Percentiles rank a stretch among this genome's conserved stretches.
phyloP scores from a whole-genome alignment of 2,797 vertebrate species.

The Fundulus diaphanus region DNA sequence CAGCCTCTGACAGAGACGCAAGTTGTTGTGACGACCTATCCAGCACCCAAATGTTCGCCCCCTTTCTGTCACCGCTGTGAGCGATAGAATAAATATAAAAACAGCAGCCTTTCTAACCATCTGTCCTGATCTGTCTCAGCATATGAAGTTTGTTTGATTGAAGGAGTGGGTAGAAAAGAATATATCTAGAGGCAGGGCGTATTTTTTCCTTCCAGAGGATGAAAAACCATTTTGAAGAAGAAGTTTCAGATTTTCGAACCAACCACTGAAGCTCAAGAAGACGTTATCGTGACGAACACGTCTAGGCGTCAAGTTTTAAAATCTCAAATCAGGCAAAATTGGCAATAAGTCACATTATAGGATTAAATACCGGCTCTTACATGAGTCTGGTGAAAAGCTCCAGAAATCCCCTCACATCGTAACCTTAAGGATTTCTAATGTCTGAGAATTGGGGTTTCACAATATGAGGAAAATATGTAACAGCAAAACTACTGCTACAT shows the following conservation, averaged over 20 bases:
- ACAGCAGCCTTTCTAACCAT: constrained; percentile 60
- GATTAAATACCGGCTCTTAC: background rate
- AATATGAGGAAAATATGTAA: background rate
- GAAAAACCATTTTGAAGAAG: background rate
- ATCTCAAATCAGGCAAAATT: constrained; percentile 1
- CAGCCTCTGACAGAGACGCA: constrained; percentile 50
- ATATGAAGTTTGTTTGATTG: constrained; percentile 60
- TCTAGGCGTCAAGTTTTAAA: constrained; percentile 5
- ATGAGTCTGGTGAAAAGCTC: background rate
- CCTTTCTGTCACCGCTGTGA: constrained; percentile 55
- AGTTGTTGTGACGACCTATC: constrained; percentile 38
- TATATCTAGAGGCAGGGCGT: constrained; percentile 16
- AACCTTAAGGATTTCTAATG: background rate
- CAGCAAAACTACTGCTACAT: background rate
- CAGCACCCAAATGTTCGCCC: constrained; percentile 35
- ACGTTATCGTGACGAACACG: background rate
- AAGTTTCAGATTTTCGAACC: background rate
- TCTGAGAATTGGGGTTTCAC: background rate
- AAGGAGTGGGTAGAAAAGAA: constrained; percentile 40
- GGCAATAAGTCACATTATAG: background rate
- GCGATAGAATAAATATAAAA: constrained; percentile 59
- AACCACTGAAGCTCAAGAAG: background rate
- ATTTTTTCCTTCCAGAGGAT: background rate
- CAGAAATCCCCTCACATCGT: background rate
- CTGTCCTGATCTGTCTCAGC: constrained; percentile 60